These are phyloP conservation scores for Rotaria socialis DNA, from an alignment of 2,888 invertebrate genomes.

Conservation along the genomic window DNA sequence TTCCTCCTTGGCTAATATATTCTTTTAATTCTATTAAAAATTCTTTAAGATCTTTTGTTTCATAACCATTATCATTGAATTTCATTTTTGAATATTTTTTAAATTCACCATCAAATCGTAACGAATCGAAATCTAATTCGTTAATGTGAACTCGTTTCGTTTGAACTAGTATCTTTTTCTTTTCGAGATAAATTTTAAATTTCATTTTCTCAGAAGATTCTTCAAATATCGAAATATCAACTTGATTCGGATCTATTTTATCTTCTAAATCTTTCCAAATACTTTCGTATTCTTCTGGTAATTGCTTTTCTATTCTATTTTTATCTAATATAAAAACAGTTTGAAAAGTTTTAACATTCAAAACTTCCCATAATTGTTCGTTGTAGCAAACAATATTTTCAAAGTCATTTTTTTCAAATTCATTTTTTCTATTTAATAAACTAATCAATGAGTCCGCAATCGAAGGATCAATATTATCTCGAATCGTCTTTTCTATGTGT, in stretches of 20 bases:
- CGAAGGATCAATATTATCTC: constrained; percentile 1
- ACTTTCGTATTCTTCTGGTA: neutral
- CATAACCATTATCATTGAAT: neutral
- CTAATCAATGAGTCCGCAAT: neutral
- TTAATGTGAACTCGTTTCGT: neutral
- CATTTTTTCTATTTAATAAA: neutral
- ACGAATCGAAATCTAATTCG: neutral
- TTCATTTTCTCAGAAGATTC: neutral
- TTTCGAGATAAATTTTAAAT: neutral
- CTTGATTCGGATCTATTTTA: neutral
- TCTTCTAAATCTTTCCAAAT: neutral
- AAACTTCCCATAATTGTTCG: neutral
- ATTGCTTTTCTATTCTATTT: neutral
- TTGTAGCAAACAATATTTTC: neutral
- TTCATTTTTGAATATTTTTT: neutral
- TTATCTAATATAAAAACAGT: neutral
- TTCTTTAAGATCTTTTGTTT: neutral
- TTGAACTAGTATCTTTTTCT: neutral
- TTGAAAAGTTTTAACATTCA: neutral
- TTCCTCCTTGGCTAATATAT: neutral
- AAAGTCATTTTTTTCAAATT: neutral
- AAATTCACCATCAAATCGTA: neutral
- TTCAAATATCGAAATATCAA: neutral
- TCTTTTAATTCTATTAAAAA: neutral
- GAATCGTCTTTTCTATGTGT: neutral